Conservation (phyloP, 2,113 vertebrate genomes). For the Tachysurus vachellii region DNA sequence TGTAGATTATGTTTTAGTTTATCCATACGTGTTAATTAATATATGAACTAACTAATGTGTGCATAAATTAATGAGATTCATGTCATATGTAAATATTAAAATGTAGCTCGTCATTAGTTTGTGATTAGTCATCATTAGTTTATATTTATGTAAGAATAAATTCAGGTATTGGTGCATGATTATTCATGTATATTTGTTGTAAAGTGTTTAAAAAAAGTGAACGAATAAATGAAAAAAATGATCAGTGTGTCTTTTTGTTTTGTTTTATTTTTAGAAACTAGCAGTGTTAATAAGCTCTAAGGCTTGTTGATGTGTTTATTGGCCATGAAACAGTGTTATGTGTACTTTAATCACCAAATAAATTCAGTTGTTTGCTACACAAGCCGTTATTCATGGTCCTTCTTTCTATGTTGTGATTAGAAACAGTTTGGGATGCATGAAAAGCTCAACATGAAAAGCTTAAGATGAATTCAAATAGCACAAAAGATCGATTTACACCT, state of each 20-base stretch:
- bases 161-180: no score
- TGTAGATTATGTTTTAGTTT: no score
- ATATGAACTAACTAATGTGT: no score
- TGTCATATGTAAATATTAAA: no score
- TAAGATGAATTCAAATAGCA: conserved; percentile 57
- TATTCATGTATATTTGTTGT: background rate
- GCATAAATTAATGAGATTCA: no score
- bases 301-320: background rate
- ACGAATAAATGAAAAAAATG: no score
- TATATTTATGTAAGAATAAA: no score
- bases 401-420: conserved; percentile 55
- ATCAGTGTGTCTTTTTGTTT: background rate
- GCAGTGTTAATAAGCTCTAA: background rate
- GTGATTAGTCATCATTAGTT: no score
- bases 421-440: conserved; percentile 46
- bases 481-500: conserved; percentile 61
- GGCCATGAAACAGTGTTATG: background rate
- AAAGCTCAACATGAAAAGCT: conserved; percentile 63
- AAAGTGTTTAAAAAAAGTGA: no score
- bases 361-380: background rate
- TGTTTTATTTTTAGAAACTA: background rate
- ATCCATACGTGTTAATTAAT: no score
- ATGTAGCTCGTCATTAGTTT: no score
- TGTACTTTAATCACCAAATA: conserved; percentile 14
- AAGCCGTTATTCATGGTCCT: conserved; percentile 11